Base-by-base conservation (phyloP, 2,888 invertebrate species). In the Callinectes sapidus region DNA sequence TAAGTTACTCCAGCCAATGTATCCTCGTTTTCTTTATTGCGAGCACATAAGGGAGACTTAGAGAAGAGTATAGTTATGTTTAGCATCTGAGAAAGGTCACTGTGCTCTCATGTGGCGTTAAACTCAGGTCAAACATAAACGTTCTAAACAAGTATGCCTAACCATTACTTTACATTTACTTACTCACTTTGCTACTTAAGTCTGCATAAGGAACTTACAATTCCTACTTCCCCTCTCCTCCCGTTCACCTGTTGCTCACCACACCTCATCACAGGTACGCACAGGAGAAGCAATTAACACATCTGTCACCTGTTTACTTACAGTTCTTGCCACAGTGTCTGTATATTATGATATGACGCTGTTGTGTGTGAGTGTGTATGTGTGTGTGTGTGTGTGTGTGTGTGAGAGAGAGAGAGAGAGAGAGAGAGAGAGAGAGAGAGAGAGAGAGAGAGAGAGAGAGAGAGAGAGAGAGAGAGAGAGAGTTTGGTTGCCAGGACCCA, bases 301-400 rank as follows among this genome's bases (percentile, higher is more conserved):
- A 28, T 8, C 71, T 71, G 28, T 10, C 28, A 71, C 71, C 28
- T 71, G 71, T 71, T 28, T 10, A 71, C 71, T 71, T 1, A 71
- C 8, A 71, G 5, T 28, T 28, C 71, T 71, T 71, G 28, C 71
- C 23, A 71, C 28, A 71, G 71, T 28, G 71, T 71, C 28, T 28
- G 13, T 6, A 28, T 6, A 71, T 10, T 28, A 28, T 71, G 13
- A 2, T n/a, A 71, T 71, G 71, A 71, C 28, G 71, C 71, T 71
- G 71, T 13, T 71, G n/a, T 71, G n/a, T 71, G n/a, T 71, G n/a
- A n/a, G 66, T 71, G 86, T 35, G 35, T 35, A 23, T 86, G 35
- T 35, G 86, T 86, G 35, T 86, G 42, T 86, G 85, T 85, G 85
- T 85, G 35, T 32, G 85, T 32, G 85, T 35, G 85, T 85, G 10